Evolutionary conservation across 2,888 invertebrate genomes (phyloP).

Genomic region (Mimachlamys varia): DNA sequence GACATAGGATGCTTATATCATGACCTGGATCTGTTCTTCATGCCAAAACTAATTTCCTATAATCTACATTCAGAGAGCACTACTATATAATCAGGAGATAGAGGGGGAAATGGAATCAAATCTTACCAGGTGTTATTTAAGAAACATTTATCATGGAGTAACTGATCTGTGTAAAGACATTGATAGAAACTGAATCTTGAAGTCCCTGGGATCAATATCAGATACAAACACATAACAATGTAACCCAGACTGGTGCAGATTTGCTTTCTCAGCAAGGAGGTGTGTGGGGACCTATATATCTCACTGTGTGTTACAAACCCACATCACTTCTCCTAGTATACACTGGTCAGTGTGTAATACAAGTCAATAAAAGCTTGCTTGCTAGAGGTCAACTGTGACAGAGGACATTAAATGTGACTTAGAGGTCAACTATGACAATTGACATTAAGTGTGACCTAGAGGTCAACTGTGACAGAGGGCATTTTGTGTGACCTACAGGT

Average conservation of each 20-base stretch:
- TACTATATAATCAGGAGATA: background rate
- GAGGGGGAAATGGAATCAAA: background rate
- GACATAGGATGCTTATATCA: constrained; percentile 14
- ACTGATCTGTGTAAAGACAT: constrained; percentile 11
- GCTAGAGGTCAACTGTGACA: background rate
- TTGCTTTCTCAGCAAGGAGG: background rate
- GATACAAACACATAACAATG: background rate
- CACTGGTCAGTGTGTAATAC: background rate
- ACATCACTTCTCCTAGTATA: background rate
- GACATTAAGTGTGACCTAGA: no score
- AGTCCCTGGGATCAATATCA: background rate
- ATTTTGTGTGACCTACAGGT: no score
- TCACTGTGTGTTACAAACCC: background rate
- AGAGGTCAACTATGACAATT: no score
- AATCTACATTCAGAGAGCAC: background rate
- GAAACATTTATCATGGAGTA: background rate
- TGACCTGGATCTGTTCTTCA: background rate
- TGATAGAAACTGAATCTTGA: constrained; percentile 2
- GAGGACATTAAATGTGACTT: no score
- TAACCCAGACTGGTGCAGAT: background rate
- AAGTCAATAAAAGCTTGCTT: background rate
- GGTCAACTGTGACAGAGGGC: no score
- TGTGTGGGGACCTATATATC: background rate
- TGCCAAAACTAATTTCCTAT: background rate
- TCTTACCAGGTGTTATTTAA: background rate